Base-by-base conservation (phyloP, 2,888 invertebrate species). In the Entomobrya multifasciata region DNA sequence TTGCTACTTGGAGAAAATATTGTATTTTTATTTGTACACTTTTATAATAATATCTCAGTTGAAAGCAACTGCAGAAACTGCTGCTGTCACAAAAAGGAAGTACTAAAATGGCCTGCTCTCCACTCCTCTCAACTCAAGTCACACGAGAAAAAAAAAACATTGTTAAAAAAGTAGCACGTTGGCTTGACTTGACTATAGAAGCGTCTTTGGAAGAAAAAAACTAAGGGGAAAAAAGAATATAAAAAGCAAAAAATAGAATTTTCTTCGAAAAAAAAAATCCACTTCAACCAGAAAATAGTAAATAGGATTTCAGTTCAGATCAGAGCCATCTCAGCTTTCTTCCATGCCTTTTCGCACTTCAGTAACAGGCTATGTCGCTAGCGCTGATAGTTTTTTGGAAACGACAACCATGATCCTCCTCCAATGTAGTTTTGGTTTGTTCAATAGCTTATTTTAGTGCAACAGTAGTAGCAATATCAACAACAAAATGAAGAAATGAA, bases 241-340 rank as follows among this genome's bases (percentile, higher is more conserved):
- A n/a, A n/a, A n/a, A n/a, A n/a, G n/a, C n/a, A n/a, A 27, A 60
- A 65, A 65, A 10, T 30, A 36, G 62, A 36, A 36, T 60, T 60
- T 62, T 30, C 62, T 30, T n/a, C n/a, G n/a, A 15, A 30, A 65
- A n/a, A 65, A 65, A 17, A 30, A 27, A 15, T 30, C 4, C n/a
- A 65, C n/a, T n/a, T 6, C n/a, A n/a, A n/a, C 17, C n/a, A 17
- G 62, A 36, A 25, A 25, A 25, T 47, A 47, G n/a, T 25, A 57
- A 65, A 65, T 65, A 36, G 62, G 36, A 65, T 65, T 36, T 36
- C n/a, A 55, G 8, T 8, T 55, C 13, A n/a, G 62, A 62, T 62
- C 62, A 62, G 30, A 30, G 36, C 36, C n/a, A 36, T 36, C 36
- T 17, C 62, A n/a, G n/a, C n/a, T n/a, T 30, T 65, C 17, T 65